Conservation (phyloP, 2,888 invertebrate species). For the Hirudinaria manillensis region DNA sequence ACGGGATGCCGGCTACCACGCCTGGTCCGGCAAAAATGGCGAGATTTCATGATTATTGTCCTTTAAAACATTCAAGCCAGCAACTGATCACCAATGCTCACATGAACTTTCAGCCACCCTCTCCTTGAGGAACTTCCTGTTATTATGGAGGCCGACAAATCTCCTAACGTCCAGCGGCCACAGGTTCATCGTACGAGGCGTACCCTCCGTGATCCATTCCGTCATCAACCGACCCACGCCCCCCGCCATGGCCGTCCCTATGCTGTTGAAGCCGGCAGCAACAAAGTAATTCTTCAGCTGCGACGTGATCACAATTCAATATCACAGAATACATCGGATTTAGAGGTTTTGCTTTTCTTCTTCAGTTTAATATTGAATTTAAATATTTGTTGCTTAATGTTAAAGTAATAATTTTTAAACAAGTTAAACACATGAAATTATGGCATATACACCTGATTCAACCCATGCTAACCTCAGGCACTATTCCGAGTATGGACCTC, state of each 20-base stretch:
- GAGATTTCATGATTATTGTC: not conserved
- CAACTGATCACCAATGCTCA: conserved; percentile 49
- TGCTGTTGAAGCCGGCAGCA: conserved; percentile 91
- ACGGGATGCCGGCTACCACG: conserved; percentile 26
- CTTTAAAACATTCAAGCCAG: not conserved
- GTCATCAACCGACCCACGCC: conserved; percentile 86
- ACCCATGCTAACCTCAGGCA: conserved; percentile 68
- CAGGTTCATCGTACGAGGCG: conserved; percentile 70
- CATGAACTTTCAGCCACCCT: conserved; percentile 87
- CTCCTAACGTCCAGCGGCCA: conserved; percentile 82
- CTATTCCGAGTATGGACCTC: conserved; percentile 88
- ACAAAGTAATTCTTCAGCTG: conserved; percentile 81
- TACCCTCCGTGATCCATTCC: conserved; percentile 77
- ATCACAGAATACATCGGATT: not conserved
- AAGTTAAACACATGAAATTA: too few species aligned
- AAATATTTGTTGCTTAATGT: too few species aligned
- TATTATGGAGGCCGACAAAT: conserved; percentile 80
- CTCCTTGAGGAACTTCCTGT: conserved; percentile 81
- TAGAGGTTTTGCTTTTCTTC: not conserved
- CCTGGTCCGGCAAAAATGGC: conserved; percentile 17
- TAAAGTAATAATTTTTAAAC: too few species aligned
- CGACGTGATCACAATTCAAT: not conserved
- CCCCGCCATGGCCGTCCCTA: conserved; percentile 88
- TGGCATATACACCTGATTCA: too few species aligned
- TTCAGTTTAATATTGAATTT: too few species aligned